Conservation (phyloP, 2,113 vertebrate species). For the Brachirus orientalis region DNA sequence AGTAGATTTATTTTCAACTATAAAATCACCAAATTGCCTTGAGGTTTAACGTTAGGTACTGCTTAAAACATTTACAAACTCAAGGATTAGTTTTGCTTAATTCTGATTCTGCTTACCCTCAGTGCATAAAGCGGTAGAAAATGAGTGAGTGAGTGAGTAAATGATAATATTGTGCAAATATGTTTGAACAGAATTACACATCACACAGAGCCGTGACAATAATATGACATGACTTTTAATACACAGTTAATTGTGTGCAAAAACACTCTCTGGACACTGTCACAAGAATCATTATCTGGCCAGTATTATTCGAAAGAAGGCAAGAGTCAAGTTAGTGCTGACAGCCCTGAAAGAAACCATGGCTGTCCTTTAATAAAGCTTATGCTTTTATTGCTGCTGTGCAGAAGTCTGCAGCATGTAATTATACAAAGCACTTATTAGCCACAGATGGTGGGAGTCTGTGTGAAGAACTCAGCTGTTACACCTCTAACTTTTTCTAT, state of each 20-base stretch:
- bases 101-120: too few relatives aligned
- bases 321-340: constrained; percentile 33
- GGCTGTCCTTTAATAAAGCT: constrained; percentile 51
- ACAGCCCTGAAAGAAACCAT: constrained; percentile 43
- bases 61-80: too few relatives aligned
- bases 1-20: too few relatives aligned
- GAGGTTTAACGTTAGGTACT: too few relatives aligned
- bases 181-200: not conserved
- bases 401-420: constrained; percentile 36
- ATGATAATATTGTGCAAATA: not conserved
- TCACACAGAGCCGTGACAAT: not conserved
- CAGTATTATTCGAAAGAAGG: constrained; percentile 15
- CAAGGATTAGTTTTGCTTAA: too few relatives aligned
- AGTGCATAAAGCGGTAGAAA: too few relatives aligned
- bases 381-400: constrained; percentile 36
- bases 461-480: constrained; percentile 16
- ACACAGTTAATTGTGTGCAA: constrained; percentile 13
- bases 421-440: constrained; percentile 58
- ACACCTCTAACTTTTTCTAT: not conserved
- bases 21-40: too few relatives aligned
- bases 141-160: too few relatives aligned
- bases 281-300: constrained; percentile 36
- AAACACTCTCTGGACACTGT: constrained; percentile 27
- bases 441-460: constrained; percentile 22
- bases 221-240: not conserved